phyloP scores from a whole-genome alignment of 1,140 invertebrate species.

The Drosophila aff. region DNA sequence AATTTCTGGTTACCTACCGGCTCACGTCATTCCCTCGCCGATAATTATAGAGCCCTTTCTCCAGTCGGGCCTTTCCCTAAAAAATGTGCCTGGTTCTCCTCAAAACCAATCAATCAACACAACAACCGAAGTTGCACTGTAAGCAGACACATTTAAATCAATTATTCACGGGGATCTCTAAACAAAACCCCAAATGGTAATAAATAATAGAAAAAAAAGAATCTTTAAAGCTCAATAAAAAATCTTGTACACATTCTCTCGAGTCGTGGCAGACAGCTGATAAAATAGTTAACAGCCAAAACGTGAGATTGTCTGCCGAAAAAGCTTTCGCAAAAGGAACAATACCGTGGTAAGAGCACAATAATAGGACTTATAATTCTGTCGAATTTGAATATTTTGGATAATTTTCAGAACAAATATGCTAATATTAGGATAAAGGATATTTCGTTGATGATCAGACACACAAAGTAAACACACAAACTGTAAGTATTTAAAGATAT shows the following conservation, averaged over 20 bases:
- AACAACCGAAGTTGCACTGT: not conserved
- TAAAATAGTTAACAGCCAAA: constrained; percentile 33
- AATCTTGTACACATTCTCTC: not conserved
- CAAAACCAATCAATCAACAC: constrained; percentile 22
- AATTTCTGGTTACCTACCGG: constrained; percentile 15
- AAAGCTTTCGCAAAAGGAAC: not conserved
- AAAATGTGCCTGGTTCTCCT: not conserved
- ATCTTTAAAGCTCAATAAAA: not conserved
- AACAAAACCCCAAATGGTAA: not conserved
- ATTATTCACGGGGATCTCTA: constrained; percentile 11
- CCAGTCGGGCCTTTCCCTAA: constrained; percentile 7
- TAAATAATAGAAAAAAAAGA: not conserved
- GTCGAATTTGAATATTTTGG: too few relatives aligned
- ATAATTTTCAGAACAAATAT: too few relatives aligned
- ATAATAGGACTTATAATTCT: not conserved
- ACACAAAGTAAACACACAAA: too few relatives aligned
- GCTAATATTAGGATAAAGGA: too few relatives aligned
- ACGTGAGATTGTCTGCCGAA: constrained; percentile 33
- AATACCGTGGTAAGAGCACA: not conserved
- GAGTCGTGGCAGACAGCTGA: constrained; percentile 33
- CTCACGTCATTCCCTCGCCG: not conserved
- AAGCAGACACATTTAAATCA: constrained; percentile 9
- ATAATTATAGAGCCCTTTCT: constrained; percentile 16
- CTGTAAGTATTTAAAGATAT: not conserved
- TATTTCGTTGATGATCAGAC: too few relatives aligned